phyloP scores from a whole-genome alignment of 2,888 invertebrate genomes.

The Adela reaumurella region DNA sequence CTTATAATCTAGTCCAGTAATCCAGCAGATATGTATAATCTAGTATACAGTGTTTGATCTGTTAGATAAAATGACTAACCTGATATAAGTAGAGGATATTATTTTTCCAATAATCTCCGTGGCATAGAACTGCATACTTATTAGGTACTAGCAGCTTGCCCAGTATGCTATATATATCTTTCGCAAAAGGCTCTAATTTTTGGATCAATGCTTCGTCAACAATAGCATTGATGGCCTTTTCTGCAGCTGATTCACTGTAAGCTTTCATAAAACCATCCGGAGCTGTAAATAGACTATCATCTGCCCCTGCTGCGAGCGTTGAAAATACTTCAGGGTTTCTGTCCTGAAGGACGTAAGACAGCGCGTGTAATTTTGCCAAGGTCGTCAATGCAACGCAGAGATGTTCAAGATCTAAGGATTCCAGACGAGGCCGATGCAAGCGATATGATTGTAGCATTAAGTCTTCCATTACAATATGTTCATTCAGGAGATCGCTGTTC shows the following conservation, averaged over 20 bases:
- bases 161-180: not conserved
- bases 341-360: constrained; percentile 1
- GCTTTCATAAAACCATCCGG: not conserved
- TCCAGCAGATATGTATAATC: too few relatives aligned
- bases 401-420: constrained; percentile 1
- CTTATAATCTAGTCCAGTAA: too few relatives aligned
- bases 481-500: not conserved
- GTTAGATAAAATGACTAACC: not conserved
- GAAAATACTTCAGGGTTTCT: not conserved
- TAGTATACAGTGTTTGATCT: too few relatives aligned
- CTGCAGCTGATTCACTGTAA: not conserved
- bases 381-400: constrained; percentile 1
- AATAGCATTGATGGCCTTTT: not conserved
- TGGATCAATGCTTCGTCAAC: not conserved
- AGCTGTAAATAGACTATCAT: constrained; percentile 1
- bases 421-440: constrained; percentile 3
- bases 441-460: not conserved
- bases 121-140: constrained; percentile 4
- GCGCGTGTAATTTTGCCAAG: constrained; percentile 3
- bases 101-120: constrained; percentile 6
- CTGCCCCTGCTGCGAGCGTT: not conserved
- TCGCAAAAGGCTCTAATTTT: not conserved
- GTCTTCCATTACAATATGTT: constrained; percentile 4
- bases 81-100: constrained; percentile 2
- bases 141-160: constrained; percentile 1